Evolutionary conservation across 1,140 invertebrate genomes (phyloP).

Genomic region (Neocloeon triangulifer): DNA sequence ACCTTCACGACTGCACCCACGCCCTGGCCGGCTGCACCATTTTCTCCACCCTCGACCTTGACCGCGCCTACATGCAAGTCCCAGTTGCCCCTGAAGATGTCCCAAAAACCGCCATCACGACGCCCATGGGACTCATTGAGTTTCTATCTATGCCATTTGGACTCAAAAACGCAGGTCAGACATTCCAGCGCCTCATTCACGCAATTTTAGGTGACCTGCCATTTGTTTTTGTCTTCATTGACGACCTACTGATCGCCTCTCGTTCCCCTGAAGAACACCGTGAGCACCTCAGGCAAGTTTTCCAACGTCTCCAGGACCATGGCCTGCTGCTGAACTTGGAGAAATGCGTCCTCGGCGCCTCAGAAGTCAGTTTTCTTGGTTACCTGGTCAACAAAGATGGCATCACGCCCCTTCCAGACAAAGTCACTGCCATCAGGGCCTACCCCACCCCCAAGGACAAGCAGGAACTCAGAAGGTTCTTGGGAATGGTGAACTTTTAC

Average conservation of each 20-base stretch:
- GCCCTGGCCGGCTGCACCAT: slow-evolving; percentile 11
- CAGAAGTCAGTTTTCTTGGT: slow-evolving; percentile 10
- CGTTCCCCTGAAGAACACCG: slow-evolving; percentile 11
- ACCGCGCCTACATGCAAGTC: slow-evolving; percentile 19
- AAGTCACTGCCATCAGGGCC: slow-evolving; percentile 4
- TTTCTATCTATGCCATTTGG: slow-evolving; percentile 19
- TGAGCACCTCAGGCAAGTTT: slow-evolving; percentile 9
- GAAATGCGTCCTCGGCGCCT: slow-evolving; percentile 13
- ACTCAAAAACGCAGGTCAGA: slow-evolving; percentile 19
- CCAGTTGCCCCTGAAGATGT: slow-evolving; percentile 11
- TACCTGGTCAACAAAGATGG: slow-evolving; percentile 16
- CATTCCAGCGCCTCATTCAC: slow-evolving; percentile 25
- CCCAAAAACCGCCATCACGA: slow-evolving; percentile 15
- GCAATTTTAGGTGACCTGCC: slow-evolving; percentile 15
- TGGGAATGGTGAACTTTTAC: slow-evolving; percentile 1
- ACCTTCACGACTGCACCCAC: slow-evolving; percentile 14
- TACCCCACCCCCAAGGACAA: too few species aligned
- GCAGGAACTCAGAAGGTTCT: slow-evolving; percentile 10
- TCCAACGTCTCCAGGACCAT: slow-evolving; percentile 10
- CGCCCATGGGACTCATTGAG: slow-evolving; percentile 15
- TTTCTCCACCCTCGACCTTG: slow-evolving; percentile 17
- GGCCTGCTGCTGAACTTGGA: slow-evolving; percentile 12
- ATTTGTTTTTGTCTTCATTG: slow-evolving; percentile 19
- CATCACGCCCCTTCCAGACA: slow-evolving; percentile 10
- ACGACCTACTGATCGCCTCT: slow-evolving; percentile 16